A percentile compares a stretch with the other conserved stretches of the same genome.
phyloP scores from a whole-genome alignment of 2,113 vertebrate genomes.

The Dissostichus mawsoni region DNA sequence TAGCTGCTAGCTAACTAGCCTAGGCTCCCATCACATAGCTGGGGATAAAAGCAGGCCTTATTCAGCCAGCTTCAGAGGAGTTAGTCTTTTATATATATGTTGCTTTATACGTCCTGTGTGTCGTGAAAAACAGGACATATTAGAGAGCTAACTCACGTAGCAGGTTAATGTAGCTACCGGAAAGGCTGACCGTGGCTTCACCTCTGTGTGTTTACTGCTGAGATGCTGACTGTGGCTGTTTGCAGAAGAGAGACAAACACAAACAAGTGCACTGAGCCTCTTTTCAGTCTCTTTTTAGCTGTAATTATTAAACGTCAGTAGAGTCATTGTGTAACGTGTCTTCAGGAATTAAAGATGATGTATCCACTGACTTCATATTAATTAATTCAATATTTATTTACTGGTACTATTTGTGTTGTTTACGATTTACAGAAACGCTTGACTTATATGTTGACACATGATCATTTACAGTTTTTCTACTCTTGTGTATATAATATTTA shows the following conservation, averaged over 20 bases:
- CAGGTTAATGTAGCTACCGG: not conserved
- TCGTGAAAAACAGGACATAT: not conserved
- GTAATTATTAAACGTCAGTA: not conserved
- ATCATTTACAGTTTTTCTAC: not conserved
- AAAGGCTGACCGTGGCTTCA: slow-evolving; percentile 57
- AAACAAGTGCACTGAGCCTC: not conserved
- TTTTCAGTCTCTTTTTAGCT: not conserved
- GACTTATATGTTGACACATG: not conserved
- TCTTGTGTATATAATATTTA: not conserved
- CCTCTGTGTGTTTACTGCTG: slow-evolving; percentile 45
- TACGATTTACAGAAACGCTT: not conserved
- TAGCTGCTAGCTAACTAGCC: slow-evolving; percentile 62
- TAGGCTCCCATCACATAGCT: slow-evolving; percentile 43
- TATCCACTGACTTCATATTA: not conserved
- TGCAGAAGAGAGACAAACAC: not conserved
- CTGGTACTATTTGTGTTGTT: not conserved
- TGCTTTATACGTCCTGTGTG: not conserved
- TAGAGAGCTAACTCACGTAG: rapidly evolving
- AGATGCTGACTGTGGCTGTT: slow-evolving; percentile 43
- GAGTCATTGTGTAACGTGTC: not conserved
- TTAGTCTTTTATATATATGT: rapidly evolving
- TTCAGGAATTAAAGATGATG: not conserved
- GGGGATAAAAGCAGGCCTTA: slow-evolving; percentile 20
- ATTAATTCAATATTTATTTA: not conserved
- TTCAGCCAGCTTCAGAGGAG: not conserved